Percentiles rank a stretch among this genome's conserved stretches.
These are phyloP conservation scores for Lissocephala sabroskyi DNA, from an alignment of 2,888 invertebrate species.

Conservation along the genomic window DNA sequence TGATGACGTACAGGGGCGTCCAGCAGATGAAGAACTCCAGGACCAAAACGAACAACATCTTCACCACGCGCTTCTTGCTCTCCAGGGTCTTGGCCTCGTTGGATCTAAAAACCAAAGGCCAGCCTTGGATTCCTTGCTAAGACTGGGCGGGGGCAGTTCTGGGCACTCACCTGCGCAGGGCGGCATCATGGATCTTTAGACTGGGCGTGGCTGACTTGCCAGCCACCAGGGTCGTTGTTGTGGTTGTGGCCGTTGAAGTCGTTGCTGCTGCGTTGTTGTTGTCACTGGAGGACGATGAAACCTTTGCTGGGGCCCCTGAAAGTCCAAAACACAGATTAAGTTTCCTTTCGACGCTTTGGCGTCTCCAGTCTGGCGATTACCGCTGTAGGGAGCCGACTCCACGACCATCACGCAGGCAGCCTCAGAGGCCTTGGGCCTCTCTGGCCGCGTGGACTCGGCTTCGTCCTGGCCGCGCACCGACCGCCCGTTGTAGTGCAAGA, in stretches of 20 bases:
- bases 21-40: slow-evolving; percentile 93
- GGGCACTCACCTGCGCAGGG: slow-evolving; percentile 41
- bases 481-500: too few relatives aligned
- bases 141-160: not conserved
- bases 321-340: too few relatives aligned
- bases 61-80: slow-evolving; percentile 76
- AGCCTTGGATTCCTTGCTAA: not conserved
- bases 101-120: slow-evolving; percentile 34
- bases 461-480: too few relatives aligned
- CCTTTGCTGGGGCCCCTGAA: too few relatives aligned
- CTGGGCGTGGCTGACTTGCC: slow-evolving; percentile 40
- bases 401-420: slow-evolving; percentile 39
- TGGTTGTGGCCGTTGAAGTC: slow-evolving; percentile 16
- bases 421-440: not conserved
- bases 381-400: slow-evolving; percentile 33
- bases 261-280: not conserved
- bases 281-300: slow-evolving; percentile 18
- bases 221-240: slow-evolving; percentile 30
- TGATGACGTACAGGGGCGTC: slow-evolving; percentile 88
- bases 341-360: too few relatives aligned
- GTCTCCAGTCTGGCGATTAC: slow-evolving; percentile 24
- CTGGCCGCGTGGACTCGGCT: too few relatives aligned
- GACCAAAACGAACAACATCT: slow-evolving; percentile 94
- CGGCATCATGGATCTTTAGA: slow-evolving; percentile 41
- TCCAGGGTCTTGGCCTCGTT: slow-evolving; percentile 55